A percentile compares a stretch with the other conserved stretches of the same genome.
phyloP scores from a whole-genome alignment of 2,113 vertebrate species.

The Cyprinodon variegatus region DNA sequence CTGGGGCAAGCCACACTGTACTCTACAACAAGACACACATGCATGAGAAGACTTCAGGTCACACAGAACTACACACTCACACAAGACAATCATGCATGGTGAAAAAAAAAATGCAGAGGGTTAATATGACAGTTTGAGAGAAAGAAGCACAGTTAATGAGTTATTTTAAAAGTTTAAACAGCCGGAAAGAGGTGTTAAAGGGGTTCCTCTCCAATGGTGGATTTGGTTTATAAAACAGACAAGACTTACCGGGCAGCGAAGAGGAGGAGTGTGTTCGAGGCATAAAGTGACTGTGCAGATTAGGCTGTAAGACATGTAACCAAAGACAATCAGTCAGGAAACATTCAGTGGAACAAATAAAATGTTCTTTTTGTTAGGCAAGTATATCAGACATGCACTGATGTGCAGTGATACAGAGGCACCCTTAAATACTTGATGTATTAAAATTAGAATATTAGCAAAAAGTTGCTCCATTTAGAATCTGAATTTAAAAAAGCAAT shows the following conservation, averaged over 20 bases:
- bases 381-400: no score
- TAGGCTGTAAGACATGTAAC: slow-evolving; percentile 72
- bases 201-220: not conserved
- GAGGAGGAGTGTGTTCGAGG: slow-evolving; percentile 82
- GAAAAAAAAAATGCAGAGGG: slow-evolving; percentile 8
- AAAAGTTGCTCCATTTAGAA: no score
- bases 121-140: slow-evolving; percentile 26
- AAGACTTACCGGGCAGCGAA: slow-evolving; percentile 81
- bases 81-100: slow-evolving; percentile 28
- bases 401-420: no score
- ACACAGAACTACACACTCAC: not conserved
- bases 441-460: no score
- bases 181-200: not conserved
- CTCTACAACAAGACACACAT: slow-evolving; percentile 74
- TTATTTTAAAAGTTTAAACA: not conserved
- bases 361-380: no score
- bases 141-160: not conserved
- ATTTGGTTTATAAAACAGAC: not conserved
- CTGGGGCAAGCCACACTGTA: slow-evolving; percentile 73
- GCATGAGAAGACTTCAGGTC: slow-evolving; percentile 31
- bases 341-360: no score
- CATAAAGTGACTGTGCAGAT: slow-evolving; percentile 81
- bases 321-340: slow-evolving; percentile 1
- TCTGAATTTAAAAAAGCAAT: no score
- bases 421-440: no score